These are phyloP conservation scores for Philereme vetulata DNA, from an alignment of 2,888 invertebrate species.

Conservation along the genomic window DNA sequence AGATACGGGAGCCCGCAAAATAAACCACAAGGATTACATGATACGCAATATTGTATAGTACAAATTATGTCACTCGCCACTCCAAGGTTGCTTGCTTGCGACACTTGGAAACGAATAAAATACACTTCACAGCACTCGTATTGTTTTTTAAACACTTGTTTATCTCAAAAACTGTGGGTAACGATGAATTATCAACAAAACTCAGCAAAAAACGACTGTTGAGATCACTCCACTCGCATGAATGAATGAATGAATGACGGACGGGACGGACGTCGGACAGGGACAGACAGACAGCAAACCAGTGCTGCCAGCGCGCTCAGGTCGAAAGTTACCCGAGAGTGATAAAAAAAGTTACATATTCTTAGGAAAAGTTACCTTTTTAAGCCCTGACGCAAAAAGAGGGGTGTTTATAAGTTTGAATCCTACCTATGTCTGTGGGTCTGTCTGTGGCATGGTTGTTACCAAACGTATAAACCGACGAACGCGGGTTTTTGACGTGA, in stretches of 20 bases:
- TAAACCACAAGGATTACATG: conserved; percentile 77
- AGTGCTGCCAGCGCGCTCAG: too few relatives aligned
- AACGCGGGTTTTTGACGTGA: too few relatives aligned
- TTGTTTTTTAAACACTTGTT: conserved; percentile 39
- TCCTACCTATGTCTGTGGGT: too few relatives aligned
- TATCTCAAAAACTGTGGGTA: conserved; percentile 41
- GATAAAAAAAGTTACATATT: too few relatives aligned
- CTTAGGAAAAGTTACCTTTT: too few relatives aligned
- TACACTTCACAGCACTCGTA: conserved; percentile 37
- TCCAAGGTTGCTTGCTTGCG: conserved; percentile 40
- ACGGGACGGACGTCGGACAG: too few relatives aligned
- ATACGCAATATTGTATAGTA: conserved; percentile 60
- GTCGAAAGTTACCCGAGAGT: too few relatives aligned
- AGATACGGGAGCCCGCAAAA: conserved; percentile 69
- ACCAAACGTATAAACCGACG: too few relatives aligned
- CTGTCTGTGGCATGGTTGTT: too few relatives aligned
- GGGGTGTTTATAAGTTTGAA: too few relatives aligned
- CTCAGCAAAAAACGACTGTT: conserved; percentile 10
- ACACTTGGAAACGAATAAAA: conserved; percentile 39
- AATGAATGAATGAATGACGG: background rate
- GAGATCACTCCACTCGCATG: background rate
- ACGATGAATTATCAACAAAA: conserved; percentile 27
- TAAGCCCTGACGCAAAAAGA: too few relatives aligned
- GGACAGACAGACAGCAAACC: too few relatives aligned
- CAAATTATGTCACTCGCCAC: conserved; percentile 59